phyloP scores from a whole-genome alignment of 2,888 invertebrate species.

The Nymphalis urticae region DNA sequence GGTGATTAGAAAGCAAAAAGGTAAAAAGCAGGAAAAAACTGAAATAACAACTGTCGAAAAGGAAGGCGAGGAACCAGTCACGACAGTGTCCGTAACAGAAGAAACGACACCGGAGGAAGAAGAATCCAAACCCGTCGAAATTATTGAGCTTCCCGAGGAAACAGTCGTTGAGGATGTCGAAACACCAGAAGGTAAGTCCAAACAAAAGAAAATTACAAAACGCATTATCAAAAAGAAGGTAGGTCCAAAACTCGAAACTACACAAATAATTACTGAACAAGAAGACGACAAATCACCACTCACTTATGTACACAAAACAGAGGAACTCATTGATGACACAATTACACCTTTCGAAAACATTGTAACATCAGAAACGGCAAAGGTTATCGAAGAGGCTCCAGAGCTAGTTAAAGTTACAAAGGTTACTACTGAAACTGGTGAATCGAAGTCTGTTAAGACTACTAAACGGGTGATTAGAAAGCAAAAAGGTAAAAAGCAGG shows the following conservation, averaged over 20 bases:
- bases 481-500: conserved; percentile 33
- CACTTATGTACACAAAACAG: background rate
- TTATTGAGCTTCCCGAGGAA: background rate
- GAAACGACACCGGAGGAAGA: conserved; percentile 37
- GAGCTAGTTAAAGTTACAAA: conserved; percentile 38
- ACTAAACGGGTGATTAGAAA: conserved; percentile 52
- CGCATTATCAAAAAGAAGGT: background rate
- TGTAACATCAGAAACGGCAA: conserved; percentile 39
- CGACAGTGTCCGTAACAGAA: conserved; percentile 16
- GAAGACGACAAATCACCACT: background rate
- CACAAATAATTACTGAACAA: background rate
- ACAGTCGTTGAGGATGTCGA: conserved; percentile 24
- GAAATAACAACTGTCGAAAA: no score
- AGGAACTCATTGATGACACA: conserved; percentile 35
- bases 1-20: background rate
- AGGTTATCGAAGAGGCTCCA: conserved; percentile 41
- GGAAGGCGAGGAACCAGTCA: no score
- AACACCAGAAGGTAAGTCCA: conserved; percentile 49
- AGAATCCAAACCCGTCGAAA: background rate
- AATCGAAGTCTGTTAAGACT: conserved; percentile 28
- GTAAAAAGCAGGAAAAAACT: background rate
- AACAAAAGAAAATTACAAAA: conserved; percentile 46
- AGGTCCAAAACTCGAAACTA: background rate
- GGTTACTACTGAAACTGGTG: conserved; percentile 17
- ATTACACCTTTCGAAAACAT: conserved; percentile 32